Percentiles rank a stretch among this genome's conserved stretches.
Conservation (phyloP, 2,888 invertebrate genomes). For the Hyalella azteca region DNA sequence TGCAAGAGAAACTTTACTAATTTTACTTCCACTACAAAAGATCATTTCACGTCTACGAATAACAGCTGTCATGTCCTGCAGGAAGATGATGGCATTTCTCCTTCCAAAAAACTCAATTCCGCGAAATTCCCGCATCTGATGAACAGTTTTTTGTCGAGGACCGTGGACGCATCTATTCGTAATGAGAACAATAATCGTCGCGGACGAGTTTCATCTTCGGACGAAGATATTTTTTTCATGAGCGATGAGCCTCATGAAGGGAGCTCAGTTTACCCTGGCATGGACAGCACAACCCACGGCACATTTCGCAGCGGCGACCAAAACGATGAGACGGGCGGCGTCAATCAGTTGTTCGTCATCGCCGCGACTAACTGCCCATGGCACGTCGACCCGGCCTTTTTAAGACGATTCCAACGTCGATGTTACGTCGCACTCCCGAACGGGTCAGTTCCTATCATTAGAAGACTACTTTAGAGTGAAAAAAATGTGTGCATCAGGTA, state of each 20-base stretch:
- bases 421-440: constrained; percentile 69
- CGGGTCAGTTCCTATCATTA: constrained; percentile 60
- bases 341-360: constrained; percentile 64
- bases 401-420: constrained; percentile 68
- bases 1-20: background rate
- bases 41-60: background rate
- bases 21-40: background rate
- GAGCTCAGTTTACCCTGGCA: background rate
- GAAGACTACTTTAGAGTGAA: background rate
- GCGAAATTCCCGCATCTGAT: background rate
- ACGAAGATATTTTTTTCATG: constrained; percentile 6
- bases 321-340: constrained; percentile 12
- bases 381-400: constrained; percentile 70
- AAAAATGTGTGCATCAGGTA: background rate
- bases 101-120: background rate
- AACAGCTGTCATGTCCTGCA: background rate
- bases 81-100: background rate
- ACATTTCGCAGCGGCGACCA: background rate
- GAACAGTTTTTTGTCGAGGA: background rate
- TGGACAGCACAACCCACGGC: background rate
- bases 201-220: background rate
- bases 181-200: background rate
- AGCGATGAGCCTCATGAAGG: background rate
- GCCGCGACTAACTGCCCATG: constrained; percentile 72
- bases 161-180: background rate